Percentiles rank a stretch among this genome's conserved stretches.
Conservation (phyloP, 1,140 invertebrate genomes). For the Druon quercuslanigerum region DNA sequence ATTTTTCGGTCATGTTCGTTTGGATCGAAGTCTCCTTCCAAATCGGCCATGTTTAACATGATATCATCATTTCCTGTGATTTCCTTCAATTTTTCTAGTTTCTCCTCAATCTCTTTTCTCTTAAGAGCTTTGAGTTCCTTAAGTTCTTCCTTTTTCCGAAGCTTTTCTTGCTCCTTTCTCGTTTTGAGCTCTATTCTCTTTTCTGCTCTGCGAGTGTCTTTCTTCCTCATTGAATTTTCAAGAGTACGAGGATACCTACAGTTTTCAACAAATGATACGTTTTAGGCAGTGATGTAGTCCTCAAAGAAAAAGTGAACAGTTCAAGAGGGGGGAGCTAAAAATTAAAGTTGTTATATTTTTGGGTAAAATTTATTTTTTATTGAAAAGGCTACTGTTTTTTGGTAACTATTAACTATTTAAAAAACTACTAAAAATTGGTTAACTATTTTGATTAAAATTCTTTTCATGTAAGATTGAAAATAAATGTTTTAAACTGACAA, state of each 20-base stretch:
- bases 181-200: constrained; percentile 86
- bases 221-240: constrained; percentile 87
- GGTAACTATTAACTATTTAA: too few relatives aligned
- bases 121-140: constrained; percentile 91
- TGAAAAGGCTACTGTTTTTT: too few relatives aligned
- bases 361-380: too few relatives aligned
- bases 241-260: constrained; percentile 90
- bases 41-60: constrained; percentile 75
- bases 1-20: constrained; percentile 91
- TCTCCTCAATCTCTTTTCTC: constrained; percentile 92
- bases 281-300: not conserved
- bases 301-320: too few relatives aligned
- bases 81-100: constrained; percentile 90
- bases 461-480: too few relatives aligned
- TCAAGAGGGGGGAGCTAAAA: too few relatives aligned
- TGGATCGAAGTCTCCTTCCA: constrained; percentile 96
- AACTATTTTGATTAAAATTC: too few relatives aligned
- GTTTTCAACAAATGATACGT: constrained; percentile 32
- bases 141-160: constrained; percentile 89
- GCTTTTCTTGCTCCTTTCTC: constrained; percentile 89
- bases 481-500: too few relatives aligned
- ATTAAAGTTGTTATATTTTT: too few relatives aligned
- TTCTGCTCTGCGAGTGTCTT: constrained; percentile 86
- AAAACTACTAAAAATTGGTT: too few relatives aligned
- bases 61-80: constrained; percentile 88